A percentile compares a stretch with the other conserved stretches of the same genome.
These are phyloP conservation scores for Coecobrya sp. DNA, from an alignment of 2,888 invertebrate genomes.

Conservation along the genomic window DNA sequence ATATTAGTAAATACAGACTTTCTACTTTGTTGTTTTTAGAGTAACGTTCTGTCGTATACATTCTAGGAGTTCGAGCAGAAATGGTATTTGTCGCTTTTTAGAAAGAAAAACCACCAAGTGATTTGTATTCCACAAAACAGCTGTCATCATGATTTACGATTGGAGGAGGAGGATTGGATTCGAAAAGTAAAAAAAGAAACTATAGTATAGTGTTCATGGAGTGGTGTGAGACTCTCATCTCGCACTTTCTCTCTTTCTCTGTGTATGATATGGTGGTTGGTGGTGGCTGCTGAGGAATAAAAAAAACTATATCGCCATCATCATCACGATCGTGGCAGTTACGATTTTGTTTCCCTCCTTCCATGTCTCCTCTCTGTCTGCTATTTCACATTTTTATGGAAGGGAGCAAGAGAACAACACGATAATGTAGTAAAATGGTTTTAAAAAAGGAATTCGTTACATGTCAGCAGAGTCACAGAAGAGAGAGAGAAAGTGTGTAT, in stretches of 20 bases:
- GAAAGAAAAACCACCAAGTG: slow-evolving; percentile 79
- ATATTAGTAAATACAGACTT: neutral
- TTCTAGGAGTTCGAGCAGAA: neutral
- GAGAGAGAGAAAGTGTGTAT: neutral
- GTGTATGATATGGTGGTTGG: neutral
- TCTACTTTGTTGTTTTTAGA: neutral
- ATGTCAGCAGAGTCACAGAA: slow-evolving; percentile 22
- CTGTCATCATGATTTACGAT: slow-evolving; percentile 85
- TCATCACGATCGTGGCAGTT: slow-evolving; percentile 17
- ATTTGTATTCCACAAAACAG: slow-evolving; percentile 84
- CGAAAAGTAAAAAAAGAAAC: slow-evolving; percentile 48
- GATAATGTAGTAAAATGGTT: slow-evolving; percentile 23
- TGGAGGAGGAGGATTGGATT: slow-evolving; percentile 64
- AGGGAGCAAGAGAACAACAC: slow-evolving; percentile 33
- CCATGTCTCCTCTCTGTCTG: slow-evolving; percentile 8
- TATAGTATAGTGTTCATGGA: slow-evolving; percentile 42
- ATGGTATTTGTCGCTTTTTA: slow-evolving; percentile 70
- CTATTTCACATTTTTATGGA: slow-evolving; percentile 35
- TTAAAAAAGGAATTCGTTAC: slow-evolving; percentile 38
- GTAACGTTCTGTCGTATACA: neutral
- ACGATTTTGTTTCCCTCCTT: slow-evolving; percentile 10
- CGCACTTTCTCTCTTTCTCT: neutral
- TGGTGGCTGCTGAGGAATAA: neutral
- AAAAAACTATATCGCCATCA: slow-evolving; percentile 33
- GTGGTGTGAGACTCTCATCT: neutral